Conservation (phyloP, 2,113 vertebrate genomes). For the Myrmophylax atrothorax region DNA sequence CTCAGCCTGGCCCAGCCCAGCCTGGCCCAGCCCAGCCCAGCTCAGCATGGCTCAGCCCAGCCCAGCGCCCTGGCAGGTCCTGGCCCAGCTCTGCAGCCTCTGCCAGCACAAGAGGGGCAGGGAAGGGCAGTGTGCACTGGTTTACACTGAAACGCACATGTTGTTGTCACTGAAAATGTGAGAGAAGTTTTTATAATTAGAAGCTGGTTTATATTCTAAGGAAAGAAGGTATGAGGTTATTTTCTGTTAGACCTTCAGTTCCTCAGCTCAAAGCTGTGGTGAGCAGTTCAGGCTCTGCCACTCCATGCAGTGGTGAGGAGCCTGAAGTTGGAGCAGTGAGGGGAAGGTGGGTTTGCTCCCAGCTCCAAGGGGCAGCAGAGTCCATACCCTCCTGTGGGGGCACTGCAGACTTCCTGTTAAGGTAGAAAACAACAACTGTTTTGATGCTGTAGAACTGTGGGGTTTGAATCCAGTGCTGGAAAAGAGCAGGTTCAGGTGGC, state of each 20-base stretch:
- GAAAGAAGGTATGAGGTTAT: conserved; percentile 8
- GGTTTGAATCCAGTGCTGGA: not conserved
- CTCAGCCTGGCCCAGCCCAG: not conserved
- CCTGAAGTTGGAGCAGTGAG: not conserved
- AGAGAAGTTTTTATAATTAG: conserved; percentile 74
- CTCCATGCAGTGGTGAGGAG: not conserved
- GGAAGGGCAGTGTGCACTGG: conserved; percentile 32
- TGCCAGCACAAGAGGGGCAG: not conserved
- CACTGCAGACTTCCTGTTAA: not conserved
- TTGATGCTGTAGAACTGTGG: not conserved
- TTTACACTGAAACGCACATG: conserved; percentile 61
- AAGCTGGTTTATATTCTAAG: conserved; percentile 69
- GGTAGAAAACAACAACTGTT: not conserved
- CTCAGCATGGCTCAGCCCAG: not conserved
- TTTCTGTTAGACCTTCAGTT: not conserved
- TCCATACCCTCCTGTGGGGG: not conserved
- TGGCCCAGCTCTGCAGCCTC: not conserved
- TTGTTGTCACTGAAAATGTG: conserved; percentile 37
- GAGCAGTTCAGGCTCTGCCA: not conserved
- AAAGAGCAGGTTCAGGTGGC: not conserved
- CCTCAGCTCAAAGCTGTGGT: not conserved
- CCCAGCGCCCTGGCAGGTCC: not conserved
- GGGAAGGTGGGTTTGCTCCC: not conserved
- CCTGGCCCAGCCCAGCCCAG: not conserved
- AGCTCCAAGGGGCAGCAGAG: not conserved